These are phyloP conservation scores for Zhuqinia jingwanae DNA, from an alignment of 2,888 invertebrate genomes.

Conservation along the genomic window DNA sequence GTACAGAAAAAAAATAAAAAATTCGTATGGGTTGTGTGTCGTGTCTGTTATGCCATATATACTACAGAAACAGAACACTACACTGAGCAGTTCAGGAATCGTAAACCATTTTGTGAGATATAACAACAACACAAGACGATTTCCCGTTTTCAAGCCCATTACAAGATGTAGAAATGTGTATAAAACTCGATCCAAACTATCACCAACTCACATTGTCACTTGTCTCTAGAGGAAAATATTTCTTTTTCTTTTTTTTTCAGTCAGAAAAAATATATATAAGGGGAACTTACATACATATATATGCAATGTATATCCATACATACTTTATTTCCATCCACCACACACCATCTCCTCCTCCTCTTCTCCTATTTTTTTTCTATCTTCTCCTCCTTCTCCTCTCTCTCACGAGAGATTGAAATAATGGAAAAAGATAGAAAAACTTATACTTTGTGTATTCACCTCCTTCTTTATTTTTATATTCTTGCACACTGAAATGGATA, in stretches of 20 bases:
- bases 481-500: conserved; percentile 35
- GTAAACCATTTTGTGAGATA: conserved; percentile 66
- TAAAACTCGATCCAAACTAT: conserved; percentile 69
- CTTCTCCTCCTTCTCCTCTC: conserved; percentile 5
- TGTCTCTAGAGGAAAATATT: conserved; percentile 67
- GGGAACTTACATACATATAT: conserved; percentile 4
- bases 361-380: not conserved
- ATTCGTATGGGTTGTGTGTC: too few species aligned
- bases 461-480: too few species aligned
- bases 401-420: conserved; percentile 61
- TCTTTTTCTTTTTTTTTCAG: conserved; percentile 49
- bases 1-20: too few species aligned
- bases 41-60: too few species aligned
- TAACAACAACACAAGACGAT: conserved; percentile 2
- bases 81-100: conserved; percentile 32
- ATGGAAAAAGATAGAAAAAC: conserved; percentile 65
- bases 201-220: conserved; percentile 69
- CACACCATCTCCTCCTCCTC: conserved; percentile 36
- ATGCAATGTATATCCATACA: not conserved
- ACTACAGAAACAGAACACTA: too few species aligned
- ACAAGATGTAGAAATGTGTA: conserved; percentile 67
- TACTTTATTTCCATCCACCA: conserved; percentile 5
- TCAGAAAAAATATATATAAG: conserved; percentile 3
- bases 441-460: not conserved
- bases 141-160: conserved; percentile 61